These are phyloP conservation scores for Vespertilio murinus DNA, from an alignment of 2,797 vertebrate genomes.

Conservation along the genomic window DNA sequence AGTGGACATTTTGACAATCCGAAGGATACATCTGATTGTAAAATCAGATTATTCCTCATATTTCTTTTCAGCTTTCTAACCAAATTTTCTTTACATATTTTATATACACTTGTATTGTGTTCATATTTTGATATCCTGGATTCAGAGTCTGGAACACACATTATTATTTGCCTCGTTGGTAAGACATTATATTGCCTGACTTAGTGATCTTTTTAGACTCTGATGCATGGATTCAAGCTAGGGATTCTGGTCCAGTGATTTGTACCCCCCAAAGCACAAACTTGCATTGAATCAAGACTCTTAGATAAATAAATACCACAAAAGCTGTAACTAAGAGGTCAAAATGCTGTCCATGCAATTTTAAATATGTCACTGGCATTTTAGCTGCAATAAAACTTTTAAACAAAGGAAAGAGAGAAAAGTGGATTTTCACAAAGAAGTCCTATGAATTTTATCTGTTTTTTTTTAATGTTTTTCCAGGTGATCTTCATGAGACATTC, in stretches of 20 bases:
- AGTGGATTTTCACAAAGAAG: background rate
- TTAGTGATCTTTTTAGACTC: background rate
- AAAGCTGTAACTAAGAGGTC: background rate
- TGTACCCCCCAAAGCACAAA: background rate
- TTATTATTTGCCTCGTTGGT: background rate
- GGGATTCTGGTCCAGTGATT: background rate
- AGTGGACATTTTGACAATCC: background rate
- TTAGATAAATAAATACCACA: background rate
- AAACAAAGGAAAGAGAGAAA: constrained; percentile 27
- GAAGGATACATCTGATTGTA: background rate
- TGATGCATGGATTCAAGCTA: background rate
- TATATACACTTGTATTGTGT: background rate
- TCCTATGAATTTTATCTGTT: background rate
- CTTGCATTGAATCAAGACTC: background rate
- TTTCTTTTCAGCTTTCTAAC: background rate
- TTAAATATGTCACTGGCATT: background rate
- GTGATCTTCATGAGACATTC: background rate
- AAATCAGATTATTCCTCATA: background rate
- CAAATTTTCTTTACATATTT: background rate
- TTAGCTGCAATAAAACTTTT: background rate
- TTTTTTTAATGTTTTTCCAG: background rate
- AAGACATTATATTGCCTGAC: background rate
- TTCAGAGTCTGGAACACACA: constrained; percentile 21
- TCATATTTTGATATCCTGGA: background rate
- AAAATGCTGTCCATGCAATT: background rate